Conservation (phyloP, 2,888 invertebrate genomes). For the Agonopterix alstromeriana region DNA sequence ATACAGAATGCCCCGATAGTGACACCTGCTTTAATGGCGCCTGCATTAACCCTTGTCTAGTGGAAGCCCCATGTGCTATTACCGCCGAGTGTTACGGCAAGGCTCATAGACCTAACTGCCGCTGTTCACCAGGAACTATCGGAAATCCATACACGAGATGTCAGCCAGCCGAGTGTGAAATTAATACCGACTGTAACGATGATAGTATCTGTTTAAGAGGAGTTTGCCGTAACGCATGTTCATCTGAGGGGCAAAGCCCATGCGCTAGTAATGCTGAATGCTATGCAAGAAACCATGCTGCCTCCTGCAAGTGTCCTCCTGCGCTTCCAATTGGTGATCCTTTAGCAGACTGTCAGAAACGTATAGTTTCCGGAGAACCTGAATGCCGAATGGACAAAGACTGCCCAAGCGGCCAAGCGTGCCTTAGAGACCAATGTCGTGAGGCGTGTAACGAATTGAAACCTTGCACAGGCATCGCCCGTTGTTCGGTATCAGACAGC, state of each 20-base stretch:
- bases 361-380: slow-evolving; percentile 69
- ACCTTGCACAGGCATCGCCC: slow-evolving; percentile 85
- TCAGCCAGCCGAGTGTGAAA: slow-evolving; percentile 86
- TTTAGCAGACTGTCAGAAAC: slow-evolving; percentile 82
- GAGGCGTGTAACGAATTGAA: slow-evolving; percentile 86
- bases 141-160: slow-evolving; percentile 90
- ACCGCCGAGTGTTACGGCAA: slow-evolving; percentile 91
- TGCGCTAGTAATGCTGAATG: slow-evolving; percentile 92
- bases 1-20: slow-evolving; percentile 87
- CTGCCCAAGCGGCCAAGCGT: slow-evolving; percentile 88
- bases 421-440: slow-evolving; percentile 85
- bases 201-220: slow-evolving; percentile 84
- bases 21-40: slow-evolving; percentile 89
- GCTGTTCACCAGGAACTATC: slow-evolving; percentile 84
- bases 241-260: slow-evolving; percentile 78
- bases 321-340: slow-evolving; percentile 88
- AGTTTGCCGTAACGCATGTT: slow-evolving; percentile 88
- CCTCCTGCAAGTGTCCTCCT: slow-evolving; percentile 89
- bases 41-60: slow-evolving; percentile 87
- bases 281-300: slow-evolving; percentile 86
- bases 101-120: slow-evolving; percentile 87
- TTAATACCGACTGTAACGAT: slow-evolving; percentile 86
- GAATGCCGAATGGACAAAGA: slow-evolving; percentile 87
- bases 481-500: slow-evolving; percentile 90
- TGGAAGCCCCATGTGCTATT: slow-evolving; percentile 88